Conservation (phyloP, 2,797 vertebrate species). For the Thaleichthys pacificus region DNA sequence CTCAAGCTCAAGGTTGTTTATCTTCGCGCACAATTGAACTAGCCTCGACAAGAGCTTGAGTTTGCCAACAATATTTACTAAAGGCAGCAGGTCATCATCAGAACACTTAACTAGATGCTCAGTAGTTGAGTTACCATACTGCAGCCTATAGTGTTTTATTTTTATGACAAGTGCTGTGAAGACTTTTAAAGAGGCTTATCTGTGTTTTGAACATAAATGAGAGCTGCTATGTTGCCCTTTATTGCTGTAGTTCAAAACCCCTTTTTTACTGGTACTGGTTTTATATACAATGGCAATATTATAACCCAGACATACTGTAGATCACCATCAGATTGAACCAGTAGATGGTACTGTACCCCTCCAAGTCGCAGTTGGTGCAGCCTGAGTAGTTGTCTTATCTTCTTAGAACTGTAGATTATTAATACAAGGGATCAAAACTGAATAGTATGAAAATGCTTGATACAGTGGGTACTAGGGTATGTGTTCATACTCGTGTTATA, state of each 20-base stretch:
- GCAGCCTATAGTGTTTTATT: background rate
- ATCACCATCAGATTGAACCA: slow-evolving; percentile 19
- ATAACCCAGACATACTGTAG: slow-evolving; percentile 15
- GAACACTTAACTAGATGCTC: background rate
- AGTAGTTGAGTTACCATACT: background rate
- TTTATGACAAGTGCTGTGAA: background rate
- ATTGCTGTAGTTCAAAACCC: background rate
- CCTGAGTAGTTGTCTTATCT: slow-evolving; percentile 3
- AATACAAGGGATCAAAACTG: background rate
- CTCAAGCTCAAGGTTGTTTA: background rate
- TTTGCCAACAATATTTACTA: too few relatives aligned
- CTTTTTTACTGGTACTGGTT: background rate
- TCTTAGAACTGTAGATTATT: slow-evolving; percentile 10
- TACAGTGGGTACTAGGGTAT: background rate
- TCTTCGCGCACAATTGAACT: background rate
- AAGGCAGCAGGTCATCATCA: too few relatives aligned
- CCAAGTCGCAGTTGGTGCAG: slow-evolving; percentile 58
- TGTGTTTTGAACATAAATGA: background rate
- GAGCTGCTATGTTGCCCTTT: background rate
- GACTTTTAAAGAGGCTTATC: background rate
- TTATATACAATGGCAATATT: background rate
- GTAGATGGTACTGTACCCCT: slow-evolving; percentile 35
- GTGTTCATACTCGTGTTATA: background rate
- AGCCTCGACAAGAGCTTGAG: background rate
- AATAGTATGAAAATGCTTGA: background rate